These are phyloP conservation scores for Sebastes reedi DNA, from an alignment of 2,797 vertebrate species.

Conservation along the genomic window DNA sequence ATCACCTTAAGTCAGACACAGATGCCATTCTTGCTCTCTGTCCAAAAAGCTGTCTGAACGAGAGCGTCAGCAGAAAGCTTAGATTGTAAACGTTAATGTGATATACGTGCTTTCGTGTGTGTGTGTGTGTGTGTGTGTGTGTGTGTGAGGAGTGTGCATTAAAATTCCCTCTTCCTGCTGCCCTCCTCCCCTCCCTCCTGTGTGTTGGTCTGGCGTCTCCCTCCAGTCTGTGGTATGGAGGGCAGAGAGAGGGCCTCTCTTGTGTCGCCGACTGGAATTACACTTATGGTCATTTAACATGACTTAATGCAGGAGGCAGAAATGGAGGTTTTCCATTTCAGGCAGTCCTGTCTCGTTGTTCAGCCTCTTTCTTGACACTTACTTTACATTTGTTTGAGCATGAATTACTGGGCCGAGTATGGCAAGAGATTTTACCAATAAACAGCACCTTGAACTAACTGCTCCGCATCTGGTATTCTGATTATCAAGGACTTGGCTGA, in stretches of 20 bases:
- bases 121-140: slow-evolving; percentile 8
- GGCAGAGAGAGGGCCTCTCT: slow-evolving; percentile 68
- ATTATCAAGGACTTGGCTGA: neutral
- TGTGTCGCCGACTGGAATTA: slow-evolving; percentile 72
- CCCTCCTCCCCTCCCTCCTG: slow-evolving; percentile 1
- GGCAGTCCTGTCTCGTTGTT: neutral
- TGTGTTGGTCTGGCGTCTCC: slow-evolving; percentile 64
- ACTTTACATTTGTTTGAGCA: neutral
- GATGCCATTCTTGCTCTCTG: slow-evolving; percentile 18
- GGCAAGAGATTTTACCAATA: neutral
- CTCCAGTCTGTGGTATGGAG: slow-evolving; percentile 74
- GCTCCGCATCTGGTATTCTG: neutral
- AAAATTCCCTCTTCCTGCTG: slow-evolving; percentile 54
- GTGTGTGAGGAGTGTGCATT: slow-evolving; percentile 42
- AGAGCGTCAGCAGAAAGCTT: slow-evolving; percentile 57
- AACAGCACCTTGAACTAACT: neutral
- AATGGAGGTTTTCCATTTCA: slow-evolving; percentile 56
- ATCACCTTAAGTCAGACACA: slow-evolving; percentile 12
- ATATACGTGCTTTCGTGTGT: slow-evolving; percentile 33
- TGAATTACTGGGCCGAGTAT: neutral
- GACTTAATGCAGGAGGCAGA: slow-evolving; percentile 53
- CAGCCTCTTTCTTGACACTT: neutral
- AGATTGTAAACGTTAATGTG: slow-evolving; percentile 54
- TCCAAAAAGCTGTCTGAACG: slow-evolving; percentile 29
- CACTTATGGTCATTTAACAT: slow-evolving; percentile 70